Evolutionary conservation across 2,113 vertebrate species (phyloP).

Genomic region (Sander vitreus): DNA sequence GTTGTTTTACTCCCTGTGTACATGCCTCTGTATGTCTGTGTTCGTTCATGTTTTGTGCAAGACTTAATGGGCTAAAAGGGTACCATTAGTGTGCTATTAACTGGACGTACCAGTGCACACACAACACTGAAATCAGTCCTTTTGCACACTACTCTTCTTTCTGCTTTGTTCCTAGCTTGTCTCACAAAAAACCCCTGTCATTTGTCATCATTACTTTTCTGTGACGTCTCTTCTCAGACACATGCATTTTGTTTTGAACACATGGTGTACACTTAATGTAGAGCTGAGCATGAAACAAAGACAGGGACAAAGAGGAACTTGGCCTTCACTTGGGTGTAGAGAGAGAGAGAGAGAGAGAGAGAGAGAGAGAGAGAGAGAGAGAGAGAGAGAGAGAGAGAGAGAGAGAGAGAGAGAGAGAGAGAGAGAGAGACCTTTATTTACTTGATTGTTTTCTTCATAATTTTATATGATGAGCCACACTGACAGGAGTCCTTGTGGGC

Average conservation of each 20-base stretch:
- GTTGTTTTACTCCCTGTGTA: not conserved
- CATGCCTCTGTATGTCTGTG: not conserved
- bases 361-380: not conserved
- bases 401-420: no score
- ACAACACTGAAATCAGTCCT: conserved; percentile 10
- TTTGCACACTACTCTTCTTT: not conserved
- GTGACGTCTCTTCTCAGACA: not conserved
- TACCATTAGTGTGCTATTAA: conserved; percentile 50
- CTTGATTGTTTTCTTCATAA: no score
- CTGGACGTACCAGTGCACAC: not conserved
- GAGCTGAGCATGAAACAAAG: conserved; percentile 15
- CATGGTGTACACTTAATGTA: not conserved
- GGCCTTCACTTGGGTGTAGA: conserved; percentile 13
- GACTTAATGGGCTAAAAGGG: conserved; percentile 19
- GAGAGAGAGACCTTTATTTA: not conserved
- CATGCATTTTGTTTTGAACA: conserved; percentile 11
- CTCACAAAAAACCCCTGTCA: conserved; percentile 32
- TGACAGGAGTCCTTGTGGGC: no score
- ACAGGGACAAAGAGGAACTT: not conserved
- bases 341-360: conserved; percentile 19
- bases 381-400: no score
- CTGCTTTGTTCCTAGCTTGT: not conserved
- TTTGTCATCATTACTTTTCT: conserved; percentile 53
- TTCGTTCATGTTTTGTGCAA: conserved; percentile 13
- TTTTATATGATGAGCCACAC: no score